Percentiles rank a stretch among this genome's conserved stretches.
These are phyloP conservation scores for Nicator chloris DNA, from an alignment of 2,113 vertebrate species.

Conservation along the genomic window DNA sequence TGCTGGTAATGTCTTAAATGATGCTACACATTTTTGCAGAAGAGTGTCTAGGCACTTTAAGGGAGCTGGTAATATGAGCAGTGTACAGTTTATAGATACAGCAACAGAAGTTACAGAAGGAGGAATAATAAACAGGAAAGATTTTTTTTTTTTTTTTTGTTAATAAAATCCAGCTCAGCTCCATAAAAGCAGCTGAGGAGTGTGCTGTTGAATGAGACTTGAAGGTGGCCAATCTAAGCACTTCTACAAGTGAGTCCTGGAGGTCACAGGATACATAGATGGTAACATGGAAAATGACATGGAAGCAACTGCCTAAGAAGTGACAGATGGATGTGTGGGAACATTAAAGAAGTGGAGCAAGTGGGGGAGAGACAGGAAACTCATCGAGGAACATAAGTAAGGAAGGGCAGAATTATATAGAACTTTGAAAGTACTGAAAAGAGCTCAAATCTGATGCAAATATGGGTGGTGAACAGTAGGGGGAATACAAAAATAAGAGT, in stretches of 20 bases:
- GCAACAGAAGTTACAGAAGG: not conserved
- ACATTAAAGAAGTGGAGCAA: slow-evolving; percentile 36
- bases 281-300: slow-evolving; percentile 7
- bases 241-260: not conserved
- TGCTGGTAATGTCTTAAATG: not conserved
- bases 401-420: slow-evolving; percentile 48
- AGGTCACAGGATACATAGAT: not conserved
- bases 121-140: not conserved
- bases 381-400: slow-evolving; percentile 25
- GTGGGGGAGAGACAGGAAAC: slow-evolving; percentile 58
- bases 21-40: not conserved
- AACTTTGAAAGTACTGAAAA: slow-evolving; percentile 41
- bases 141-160: not conserved
- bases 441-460: slow-evolving; percentile 42
- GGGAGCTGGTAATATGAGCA: not conserved
- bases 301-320: slow-evolving; percentile 40
- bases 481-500: slow-evolving; percentile 58
- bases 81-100: not conserved
- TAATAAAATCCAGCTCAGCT: not conserved
- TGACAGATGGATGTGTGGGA: slow-evolving; percentile 62
- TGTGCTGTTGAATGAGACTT: not conserved
- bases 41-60: not conserved
- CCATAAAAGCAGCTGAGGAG: not conserved
- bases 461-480: slow-evolving; percentile 47
- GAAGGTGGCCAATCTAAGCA: not conserved